phyloP scores from a whole-genome alignment of 2,888 invertebrate species.

The Pammene aurita region DNA sequence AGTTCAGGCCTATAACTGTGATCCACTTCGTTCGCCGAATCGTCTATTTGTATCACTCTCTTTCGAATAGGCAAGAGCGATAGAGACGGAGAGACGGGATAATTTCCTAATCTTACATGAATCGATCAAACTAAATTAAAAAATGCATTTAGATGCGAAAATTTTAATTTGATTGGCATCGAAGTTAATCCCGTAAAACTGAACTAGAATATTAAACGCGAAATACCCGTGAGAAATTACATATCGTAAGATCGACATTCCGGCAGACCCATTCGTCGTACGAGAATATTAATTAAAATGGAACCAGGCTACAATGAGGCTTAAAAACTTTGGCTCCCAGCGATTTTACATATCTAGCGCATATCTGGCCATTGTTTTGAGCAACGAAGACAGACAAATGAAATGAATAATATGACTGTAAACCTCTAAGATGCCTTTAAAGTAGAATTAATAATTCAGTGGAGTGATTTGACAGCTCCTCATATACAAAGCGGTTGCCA shows the following conservation, averaged over 20 bases:
- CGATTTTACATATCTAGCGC: slow-evolving; percentile 27
- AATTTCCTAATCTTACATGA: too few species aligned
- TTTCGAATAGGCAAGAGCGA: too few species aligned
- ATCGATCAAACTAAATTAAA: too few species aligned
- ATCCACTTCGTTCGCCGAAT: too few species aligned
- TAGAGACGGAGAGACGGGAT: too few species aligned
- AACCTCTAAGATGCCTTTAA: background rate
- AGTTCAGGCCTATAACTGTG: too few species aligned
- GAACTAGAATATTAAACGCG: background rate
- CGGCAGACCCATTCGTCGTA: slow-evolving; percentile 11
- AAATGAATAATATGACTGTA: background rate
- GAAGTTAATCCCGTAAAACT: slow-evolving; percentile 2
- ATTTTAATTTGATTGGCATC: too few species aligned
- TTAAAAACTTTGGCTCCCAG: slow-evolving; percentile 29
- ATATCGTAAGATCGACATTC: slow-evolving; percentile 13
- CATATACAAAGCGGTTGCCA: too few species aligned
- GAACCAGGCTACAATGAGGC: slow-evolving; percentile 14
- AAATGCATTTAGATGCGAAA: too few species aligned
- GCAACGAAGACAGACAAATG: background rate
- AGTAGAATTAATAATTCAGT: too few species aligned
- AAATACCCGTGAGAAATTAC: slow-evolving; percentile 28
- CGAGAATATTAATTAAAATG: slow-evolving; percentile 15
- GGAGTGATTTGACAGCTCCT: too few species aligned
- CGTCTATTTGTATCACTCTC: too few species aligned
- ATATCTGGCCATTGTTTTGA: slow-evolving; percentile 34